Evolutionary conservation across 1,140 invertebrate genomes (phyloP).

Genomic region (Brachionus koreanus): DNA sequence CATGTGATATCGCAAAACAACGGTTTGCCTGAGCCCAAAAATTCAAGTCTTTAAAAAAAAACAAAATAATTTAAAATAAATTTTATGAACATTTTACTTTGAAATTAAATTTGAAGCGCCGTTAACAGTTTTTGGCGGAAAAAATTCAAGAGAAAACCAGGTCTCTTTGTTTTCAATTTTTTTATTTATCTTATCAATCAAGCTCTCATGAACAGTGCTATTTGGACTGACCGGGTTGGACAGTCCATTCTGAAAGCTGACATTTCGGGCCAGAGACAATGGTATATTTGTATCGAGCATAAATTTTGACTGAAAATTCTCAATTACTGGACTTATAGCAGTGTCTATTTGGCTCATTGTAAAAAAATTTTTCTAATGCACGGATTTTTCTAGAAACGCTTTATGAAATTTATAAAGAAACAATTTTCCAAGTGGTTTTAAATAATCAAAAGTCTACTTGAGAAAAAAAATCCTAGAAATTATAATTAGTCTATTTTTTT

Average conservation of each 20-base stretch:
- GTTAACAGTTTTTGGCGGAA: conserved; percentile 63
- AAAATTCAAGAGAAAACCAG: conserved; percentile 67
- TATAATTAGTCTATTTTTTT: neutral
- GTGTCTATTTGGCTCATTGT: conserved; percentile 11
- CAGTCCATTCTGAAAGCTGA: neutral
- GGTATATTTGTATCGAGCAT: neutral
- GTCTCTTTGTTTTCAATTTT: conserved; percentile 59
- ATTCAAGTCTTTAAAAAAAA: conserved; percentile 59
- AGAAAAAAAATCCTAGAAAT: too few relatives aligned
- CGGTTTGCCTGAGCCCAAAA: conserved; percentile 61
- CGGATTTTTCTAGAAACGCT: neutral
- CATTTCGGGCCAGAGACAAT: neutral
- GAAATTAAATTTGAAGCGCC: conserved; percentile 61
- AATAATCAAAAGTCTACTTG: neutral
- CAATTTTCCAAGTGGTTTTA: neutral
- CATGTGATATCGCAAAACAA: conserved; percentile 68
- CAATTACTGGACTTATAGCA: neutral
- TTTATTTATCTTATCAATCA: conserved; percentile 55
- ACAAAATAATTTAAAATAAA: neutral
- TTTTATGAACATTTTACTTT: conserved; percentile 48
- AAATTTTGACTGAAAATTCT: neutral
- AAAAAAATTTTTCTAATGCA: neutral
- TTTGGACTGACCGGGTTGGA: neutral
- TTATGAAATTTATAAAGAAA: neutral
- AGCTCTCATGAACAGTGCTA: neutral